phyloP scores from a whole-genome alignment of 2,888 invertebrate genomes.

The Creontiades dilutus region DNA sequence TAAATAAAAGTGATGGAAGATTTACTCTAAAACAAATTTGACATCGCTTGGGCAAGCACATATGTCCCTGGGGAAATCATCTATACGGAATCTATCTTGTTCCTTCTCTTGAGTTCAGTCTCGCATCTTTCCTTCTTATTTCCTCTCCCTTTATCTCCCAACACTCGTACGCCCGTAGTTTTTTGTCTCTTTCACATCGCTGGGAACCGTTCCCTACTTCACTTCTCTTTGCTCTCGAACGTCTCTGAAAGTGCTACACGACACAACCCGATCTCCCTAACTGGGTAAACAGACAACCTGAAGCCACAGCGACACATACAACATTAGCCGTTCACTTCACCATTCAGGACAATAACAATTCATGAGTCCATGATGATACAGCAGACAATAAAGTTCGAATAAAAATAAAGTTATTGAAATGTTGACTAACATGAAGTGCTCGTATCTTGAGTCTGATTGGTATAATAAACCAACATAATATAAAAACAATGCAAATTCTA shows the following conservation, averaged over 20 bases:
- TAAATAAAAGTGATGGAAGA: conserved; percentile 19
- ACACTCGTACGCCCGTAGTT: conserved; percentile 6
- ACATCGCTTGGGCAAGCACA: conserved; percentile 16
- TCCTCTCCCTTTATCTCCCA: conserved; percentile 4
- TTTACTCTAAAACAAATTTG: conserved; percentile 33
- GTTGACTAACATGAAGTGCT: too few relatives aligned
- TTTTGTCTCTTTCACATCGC: background rate
- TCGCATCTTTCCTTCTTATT: conserved; percentile 13
- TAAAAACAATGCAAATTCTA: too few relatives aligned
- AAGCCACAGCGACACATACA: background rate
- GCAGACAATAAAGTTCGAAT: too few relatives aligned
- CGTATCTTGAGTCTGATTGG: too few relatives aligned
- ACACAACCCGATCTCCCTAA: conserved; percentile 4
- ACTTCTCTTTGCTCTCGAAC: background rate
- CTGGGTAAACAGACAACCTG: background rate
- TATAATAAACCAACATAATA: too few relatives aligned
- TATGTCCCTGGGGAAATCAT: conserved; percentile 13
- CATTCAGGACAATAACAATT: too few relatives aligned
- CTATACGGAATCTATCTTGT: conserved; percentile 39
- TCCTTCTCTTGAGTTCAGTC: conserved; percentile 12
- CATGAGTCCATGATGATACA: too few relatives aligned
- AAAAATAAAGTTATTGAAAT: too few relatives aligned
- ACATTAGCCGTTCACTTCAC: background rate
- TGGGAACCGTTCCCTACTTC: conserved; percentile 13
- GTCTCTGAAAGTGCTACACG: conserved; percentile 17